A percentile compares a stretch with the other conserved stretches of the same genome.
phyloP scores from a whole-genome alignment of 2,113 vertebrate genomes.

The Peucedramus taeniatus region DNA sequence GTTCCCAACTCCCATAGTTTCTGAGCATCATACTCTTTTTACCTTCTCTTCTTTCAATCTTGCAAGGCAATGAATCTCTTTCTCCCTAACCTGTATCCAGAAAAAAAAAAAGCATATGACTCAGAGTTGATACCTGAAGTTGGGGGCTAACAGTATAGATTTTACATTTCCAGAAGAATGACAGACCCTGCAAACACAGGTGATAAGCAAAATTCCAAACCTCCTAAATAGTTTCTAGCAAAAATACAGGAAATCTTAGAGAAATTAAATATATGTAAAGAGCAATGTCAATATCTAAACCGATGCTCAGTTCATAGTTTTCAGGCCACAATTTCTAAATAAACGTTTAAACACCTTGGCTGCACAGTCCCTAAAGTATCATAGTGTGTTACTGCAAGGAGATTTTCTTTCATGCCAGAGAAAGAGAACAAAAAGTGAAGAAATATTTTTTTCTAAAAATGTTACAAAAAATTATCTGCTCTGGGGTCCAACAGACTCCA shows the following conservation, averaged over 20 bases:
- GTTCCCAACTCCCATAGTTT: neutral
- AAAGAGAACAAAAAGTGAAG: neutral
- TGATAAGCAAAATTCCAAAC: neutral
- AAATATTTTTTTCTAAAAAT: neutral
- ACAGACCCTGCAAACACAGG: neutral
- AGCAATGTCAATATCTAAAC: neutral
- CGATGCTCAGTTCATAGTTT: neutral
- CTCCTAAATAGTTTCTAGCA: neutral
- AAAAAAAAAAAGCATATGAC: neutral
- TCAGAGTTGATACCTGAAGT: neutral
- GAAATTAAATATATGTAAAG: neutral
- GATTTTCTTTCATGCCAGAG: neutral
- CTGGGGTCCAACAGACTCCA: neutral
- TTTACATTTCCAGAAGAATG: neutral
- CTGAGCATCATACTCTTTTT: neutral
- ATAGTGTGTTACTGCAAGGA: neutral
- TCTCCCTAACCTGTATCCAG: neutral
- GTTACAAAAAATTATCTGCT: neutral
- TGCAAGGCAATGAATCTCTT: neutral
- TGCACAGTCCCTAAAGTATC: neutral
- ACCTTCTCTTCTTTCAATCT: neutral
- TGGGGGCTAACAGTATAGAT: neutral
- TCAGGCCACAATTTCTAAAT: neutral
- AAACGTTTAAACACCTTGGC: neutral
- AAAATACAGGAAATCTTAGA: neutral